Conservation (phyloP, 2,797 vertebrate genomes). For the Microcaecilia unicolor region DNA sequence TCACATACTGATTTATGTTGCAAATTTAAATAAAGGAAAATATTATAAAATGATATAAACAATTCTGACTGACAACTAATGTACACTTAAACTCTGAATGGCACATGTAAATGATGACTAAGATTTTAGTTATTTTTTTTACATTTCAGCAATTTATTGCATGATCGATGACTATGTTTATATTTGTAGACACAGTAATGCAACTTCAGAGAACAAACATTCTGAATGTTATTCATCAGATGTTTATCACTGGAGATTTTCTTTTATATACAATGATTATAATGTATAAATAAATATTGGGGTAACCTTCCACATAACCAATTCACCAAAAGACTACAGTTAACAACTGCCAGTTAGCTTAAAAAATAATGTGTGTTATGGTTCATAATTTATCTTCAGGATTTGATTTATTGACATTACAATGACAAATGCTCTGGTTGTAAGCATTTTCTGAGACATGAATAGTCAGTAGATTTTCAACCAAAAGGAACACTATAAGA, state of each 20-base stretch:
- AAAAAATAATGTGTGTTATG: constrained; percentile 25
- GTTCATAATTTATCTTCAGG: constrained; percentile 18
- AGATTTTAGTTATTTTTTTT: constrained; percentile 20
- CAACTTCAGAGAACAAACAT: constrained; percentile 42
- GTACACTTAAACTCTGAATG: not conserved
- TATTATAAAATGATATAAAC: constrained; percentile 1
- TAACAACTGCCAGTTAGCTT: constrained; percentile 30
- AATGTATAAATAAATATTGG: constrained; percentile 36
- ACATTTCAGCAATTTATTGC: constrained; percentile 23
- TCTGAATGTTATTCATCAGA: constrained; percentile 35
- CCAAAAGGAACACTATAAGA: too few relatives aligned
- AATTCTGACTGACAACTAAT: not conserved
- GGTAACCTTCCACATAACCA: constrained; percentile 31
- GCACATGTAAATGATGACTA: constrained; percentile 1
- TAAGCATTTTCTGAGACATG: not conserved
- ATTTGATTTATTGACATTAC: constrained; percentile 34
- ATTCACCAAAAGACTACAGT: constrained; percentile 34
- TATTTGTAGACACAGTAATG: constrained; percentile 26
- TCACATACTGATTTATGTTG: not conserved
- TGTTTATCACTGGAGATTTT: constrained; percentile 38
- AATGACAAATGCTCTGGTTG: constrained; percentile 28
- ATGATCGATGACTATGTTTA: constrained; percentile 40
- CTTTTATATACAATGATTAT: constrained; percentile 28
- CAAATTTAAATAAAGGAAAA: not conserved
- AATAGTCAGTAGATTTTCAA: too few relatives aligned